Base-by-base conservation (phyloP, 2,888 invertebrate species). In the Sericinus montela region DNA sequence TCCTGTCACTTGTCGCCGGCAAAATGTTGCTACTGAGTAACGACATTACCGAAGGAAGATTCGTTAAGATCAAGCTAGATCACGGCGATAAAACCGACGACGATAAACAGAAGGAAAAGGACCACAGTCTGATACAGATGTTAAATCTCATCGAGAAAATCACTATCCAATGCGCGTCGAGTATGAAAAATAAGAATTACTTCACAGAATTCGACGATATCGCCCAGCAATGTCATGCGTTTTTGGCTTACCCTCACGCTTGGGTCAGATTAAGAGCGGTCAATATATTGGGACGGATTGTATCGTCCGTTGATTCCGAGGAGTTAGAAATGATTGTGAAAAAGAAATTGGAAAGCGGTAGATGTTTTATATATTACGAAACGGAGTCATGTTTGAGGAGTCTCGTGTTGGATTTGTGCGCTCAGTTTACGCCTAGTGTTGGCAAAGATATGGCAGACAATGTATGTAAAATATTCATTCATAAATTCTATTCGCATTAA, bases 261-360 rank as follows among this genome's bases (percentile, higher is more conserved):
- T 97, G 97, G 97, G 95, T 98, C 0, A 91, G 97, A 46, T 82
- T 96, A 38, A 91, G 92, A 50, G 91, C 96, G 0, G 91, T 93
- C 0, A 95, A 96, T 72, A 90, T 97, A 54, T 77, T 97, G 36
- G 94, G 94, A 0, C 90, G 92, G 39, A 88, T 97, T 42, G 80
- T 98, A 46, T 85, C 91, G 0, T 78, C 90, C 0, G 90, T 93
- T 39, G 91, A 94, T 64, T 79, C 90, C 7, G 90, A 90, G 0
- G 90, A 92, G 51, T 80, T 95, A 38, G 90, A 91, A 15, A 62
- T 66, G 38, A 62, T 91, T 49, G 67, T 92, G 4, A 75, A 76
- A 23, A 71, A 72, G 3, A 68, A 80, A 38, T 58, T 70, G 25
- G 72, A 82, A 0, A 65, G 64, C 49, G 85, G 89, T 11, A 75